Base-by-base conservation (phyloP, 2,888 invertebrate genomes). In the Trisateles emortualis region DNA sequence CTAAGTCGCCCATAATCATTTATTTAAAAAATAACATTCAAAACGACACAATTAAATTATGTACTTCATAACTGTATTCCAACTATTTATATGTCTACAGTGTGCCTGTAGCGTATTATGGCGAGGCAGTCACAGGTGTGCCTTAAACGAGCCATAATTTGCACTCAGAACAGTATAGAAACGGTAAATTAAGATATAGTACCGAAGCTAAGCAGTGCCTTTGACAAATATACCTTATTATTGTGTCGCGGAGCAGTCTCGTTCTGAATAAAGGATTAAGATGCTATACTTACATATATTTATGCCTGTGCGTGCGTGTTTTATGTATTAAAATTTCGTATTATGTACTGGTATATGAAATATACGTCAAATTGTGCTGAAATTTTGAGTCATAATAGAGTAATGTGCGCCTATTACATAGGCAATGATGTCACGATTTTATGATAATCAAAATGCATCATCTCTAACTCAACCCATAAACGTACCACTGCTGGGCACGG, bases 201-300 rank as follows among this genome's bases (percentile, higher is more conserved):
- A 45, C 46, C 64, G 66, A 77, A 74, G 43, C 74, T 78, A 71
- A 81, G 83, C 76, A 79, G 79, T 76, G 79, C 76, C 76, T 86
- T 85, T 88, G 85, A 88, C 86, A 88, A 86, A 89, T 88, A 83
- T 73, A 74, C 79, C 79, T 81, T 85, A 84, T 86, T 86, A 88
- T 85, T 83, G 75, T 79, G 77, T 78, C 75, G 72, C 73, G 62
- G 72, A 63, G 56, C 61, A 62, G 68, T 59, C 68, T 66, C 67
- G 49, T 29, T 58, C 40, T 66, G 64, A 61, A 66, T 69, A 57
- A 64, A 53, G 52, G 59, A 58, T 64, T 59, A 61, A 58, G 50
- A 44, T 59, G 52, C 13, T 59, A 57, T 59, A 55, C 52, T 54
- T 26, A 26, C 8, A 26, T 26, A 26, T 6, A 6, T 6, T 8